Evolutionary conservation across 2,113 vertebrate genomes (phyloP), one percentile per base, ranked within the genome.

Genomic region (Sinocyclocheilus grahami): DNA sequence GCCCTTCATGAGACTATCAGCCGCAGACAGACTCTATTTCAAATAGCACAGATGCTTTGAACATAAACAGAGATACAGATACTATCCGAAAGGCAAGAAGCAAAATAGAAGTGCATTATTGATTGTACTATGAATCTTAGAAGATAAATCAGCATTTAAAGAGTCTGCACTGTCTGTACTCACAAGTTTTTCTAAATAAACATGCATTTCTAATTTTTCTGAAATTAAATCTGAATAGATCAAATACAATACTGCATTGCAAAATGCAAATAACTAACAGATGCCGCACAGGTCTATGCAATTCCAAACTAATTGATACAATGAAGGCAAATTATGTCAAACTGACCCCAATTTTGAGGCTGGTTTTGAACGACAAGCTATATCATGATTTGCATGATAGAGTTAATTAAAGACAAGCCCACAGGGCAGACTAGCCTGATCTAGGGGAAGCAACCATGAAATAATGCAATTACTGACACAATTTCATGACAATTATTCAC

Each of bases 381-480:
- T 77, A 65, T 48, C 67, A 81, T 63, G 39, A 63, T 55, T 39
- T 84, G 75, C 5, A 46, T 78, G 48, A 76, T 69, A 84, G 24
- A 55, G 60, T 76, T 76, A 82, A 82, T 85, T 81, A 80, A 65
- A 74, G 14, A 53, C 24, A 82, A 48, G 46, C 58, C 69, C 55
- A 24, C 24, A 14, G 78, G 60, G 77, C 60, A 69, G 60, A 84
- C 55, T 88, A 69, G 60, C 27, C 76, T 46, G 58, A 85, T 82
- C 78, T 75, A 39, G 48, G 46, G 62, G 18, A 16, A 67, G 16
- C 22, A 37, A 27, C 22, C 33, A 51, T 82, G 48, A 42, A 77
- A 60, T 62, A 76, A 58, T 24, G 76, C 27, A 81, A 87, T 88
- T 88, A 82, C 46, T 48, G 69, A 60, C 71, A 88, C 30, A 77